Evolutionary conservation across 2,797 vertebrate species (phyloP).

Genomic region (Rhabdomys pumilio): DNA sequence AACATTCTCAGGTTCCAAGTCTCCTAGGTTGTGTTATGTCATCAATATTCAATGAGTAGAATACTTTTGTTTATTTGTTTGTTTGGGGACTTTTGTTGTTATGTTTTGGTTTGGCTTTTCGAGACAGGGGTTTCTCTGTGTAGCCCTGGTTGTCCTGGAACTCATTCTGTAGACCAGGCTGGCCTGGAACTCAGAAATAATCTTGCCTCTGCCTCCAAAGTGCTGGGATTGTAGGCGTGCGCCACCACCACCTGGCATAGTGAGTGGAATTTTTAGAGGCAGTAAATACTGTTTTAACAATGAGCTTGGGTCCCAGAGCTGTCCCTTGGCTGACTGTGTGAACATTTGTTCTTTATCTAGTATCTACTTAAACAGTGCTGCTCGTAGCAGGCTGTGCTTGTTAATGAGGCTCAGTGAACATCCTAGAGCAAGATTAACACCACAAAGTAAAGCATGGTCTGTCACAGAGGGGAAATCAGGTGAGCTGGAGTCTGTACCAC

Average conservation of each 20-base stretch:
- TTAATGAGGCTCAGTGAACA: background rate
- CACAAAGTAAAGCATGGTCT: background rate
- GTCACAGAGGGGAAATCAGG: background rate
- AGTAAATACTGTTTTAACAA: background rate
- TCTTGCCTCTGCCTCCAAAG: background rate
- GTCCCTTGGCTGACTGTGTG: background rate
- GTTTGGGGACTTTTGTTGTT: background rate
- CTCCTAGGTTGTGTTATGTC: background rate
- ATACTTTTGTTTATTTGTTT: background rate
- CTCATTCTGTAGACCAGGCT: background rate
- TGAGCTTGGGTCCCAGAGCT: background rate
- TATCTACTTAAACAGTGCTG: background rate
- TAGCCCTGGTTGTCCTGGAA: background rate
- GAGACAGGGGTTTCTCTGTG: background rate
- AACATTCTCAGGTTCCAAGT: background rate
- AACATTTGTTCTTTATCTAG: slow-evolving; percentile 7
- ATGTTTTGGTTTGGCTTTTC: background rate
- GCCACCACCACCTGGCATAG: background rate
- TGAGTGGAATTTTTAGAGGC: background rate
- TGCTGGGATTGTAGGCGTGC: background rate
- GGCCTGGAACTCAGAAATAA: background rate
- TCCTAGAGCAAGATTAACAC: background rate
- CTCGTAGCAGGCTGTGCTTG: background rate
- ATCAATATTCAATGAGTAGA: background rate
- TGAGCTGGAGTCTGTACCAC: background rate